A percentile compares a stretch with the other conserved stretches of the same genome.
Conservation (phyloP, 2,888 invertebrate genomes). For the Drosophila cyrtoloma region DNA sequence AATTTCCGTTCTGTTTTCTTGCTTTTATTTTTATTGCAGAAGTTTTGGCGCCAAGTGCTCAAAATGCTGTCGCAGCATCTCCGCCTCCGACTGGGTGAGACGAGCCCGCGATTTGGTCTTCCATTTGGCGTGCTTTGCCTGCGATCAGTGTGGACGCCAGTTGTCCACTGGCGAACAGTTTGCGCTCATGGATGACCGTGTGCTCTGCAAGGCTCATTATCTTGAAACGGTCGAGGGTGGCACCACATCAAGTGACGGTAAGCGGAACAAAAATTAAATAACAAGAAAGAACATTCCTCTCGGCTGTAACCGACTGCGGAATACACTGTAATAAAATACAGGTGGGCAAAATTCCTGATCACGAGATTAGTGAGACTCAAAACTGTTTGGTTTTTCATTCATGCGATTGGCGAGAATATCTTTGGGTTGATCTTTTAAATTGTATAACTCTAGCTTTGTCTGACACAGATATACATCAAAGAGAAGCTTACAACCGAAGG, state of each 20-base stretch:
- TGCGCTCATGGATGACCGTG: conserved; percentile 96
- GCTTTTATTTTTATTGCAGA: conserved; percentile 87
- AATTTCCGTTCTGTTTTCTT: conserved; percentile 57
- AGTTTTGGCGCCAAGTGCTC: conserved; percentile 98
- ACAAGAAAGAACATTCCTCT: neutral
- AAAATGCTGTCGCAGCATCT: conserved; percentile 96
- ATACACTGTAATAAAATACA: neutral
- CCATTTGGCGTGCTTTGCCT: conserved; percentile 99
- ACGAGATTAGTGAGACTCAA: neutral
- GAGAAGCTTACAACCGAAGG: neutral
- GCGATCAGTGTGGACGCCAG: conserved; percentile 97
- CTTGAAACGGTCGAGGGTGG: conserved; percentile 97
- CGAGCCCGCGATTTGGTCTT: conserved; percentile 97
- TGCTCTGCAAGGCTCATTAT: conserved; percentile 99
- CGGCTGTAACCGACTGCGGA: neutral
- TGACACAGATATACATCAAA: neutral
- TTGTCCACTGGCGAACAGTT: conserved; percentile 98
- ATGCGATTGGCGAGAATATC: neutral
- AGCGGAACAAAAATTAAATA: conserved; percentile 72
- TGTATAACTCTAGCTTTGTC: neutral
- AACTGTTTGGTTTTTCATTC: neutral
- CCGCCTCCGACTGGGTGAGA: conserved; percentile 98
- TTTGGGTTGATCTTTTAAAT: neutral
- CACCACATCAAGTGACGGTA: conserved; percentile 95
- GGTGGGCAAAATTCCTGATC: neutral